phyloP scores from a whole-genome alignment of 2,113 vertebrate species.

The Hyaena hyaena region DNA sequence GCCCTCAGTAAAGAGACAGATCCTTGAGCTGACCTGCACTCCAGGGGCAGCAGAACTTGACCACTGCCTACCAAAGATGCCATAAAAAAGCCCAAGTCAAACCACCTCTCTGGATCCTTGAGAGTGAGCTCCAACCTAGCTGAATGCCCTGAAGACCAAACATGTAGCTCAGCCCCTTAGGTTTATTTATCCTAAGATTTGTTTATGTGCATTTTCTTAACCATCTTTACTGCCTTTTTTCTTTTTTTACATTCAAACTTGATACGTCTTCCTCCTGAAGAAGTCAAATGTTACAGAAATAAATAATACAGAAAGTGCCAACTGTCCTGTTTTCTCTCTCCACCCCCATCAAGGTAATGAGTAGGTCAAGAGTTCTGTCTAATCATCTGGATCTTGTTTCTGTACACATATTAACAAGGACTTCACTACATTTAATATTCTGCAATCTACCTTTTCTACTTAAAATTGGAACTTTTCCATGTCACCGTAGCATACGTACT shows the following conservation, averaged over 20 bases:
- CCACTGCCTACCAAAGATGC: background rate
- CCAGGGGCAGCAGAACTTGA: background rate
- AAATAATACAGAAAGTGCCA: background rate
- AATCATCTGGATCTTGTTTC: background rate
- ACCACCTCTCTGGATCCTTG: background rate
- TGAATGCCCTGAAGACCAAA: too few relatives aligned
- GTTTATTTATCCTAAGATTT: background rate
- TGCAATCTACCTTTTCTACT: background rate
- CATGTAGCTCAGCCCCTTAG: accelerated
- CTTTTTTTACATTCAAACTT: background rate
- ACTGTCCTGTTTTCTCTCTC: background rate
- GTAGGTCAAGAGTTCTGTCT: background rate
- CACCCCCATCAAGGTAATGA: background rate
- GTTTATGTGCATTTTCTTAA: background rate
- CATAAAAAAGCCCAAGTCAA: background rate
- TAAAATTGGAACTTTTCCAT: background rate
- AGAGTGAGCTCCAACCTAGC: background rate
- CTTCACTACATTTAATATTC: background rate
- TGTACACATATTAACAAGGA: background rate
- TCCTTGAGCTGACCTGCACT: background rate
- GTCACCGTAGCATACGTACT: background rate
- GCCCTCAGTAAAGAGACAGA: background rate
- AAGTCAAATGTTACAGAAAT: background rate
- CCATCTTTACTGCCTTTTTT: background rate
- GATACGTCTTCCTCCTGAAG: background rate